A percentile compares a stretch with the other conserved stretches of the same genome.
These are phyloP conservation scores for Syngnathus rostellatus DNA, from an alignment of 2,797 vertebrate species.

Conservation along the genomic window DNA sequence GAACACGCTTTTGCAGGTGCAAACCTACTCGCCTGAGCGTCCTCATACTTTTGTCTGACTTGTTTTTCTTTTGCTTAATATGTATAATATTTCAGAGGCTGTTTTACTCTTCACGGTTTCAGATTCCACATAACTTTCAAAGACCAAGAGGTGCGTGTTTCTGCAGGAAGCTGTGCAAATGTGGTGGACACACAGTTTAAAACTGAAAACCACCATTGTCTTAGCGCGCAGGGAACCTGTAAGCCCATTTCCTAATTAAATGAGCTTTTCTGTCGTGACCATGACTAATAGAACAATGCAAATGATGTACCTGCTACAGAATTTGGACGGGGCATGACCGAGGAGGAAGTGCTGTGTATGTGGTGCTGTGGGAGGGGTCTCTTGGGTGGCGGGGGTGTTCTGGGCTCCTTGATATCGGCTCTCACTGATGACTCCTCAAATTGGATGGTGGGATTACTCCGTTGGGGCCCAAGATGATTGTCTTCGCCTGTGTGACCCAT, in stretches of 20 bases:
- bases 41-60: no score
- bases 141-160: no score
- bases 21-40: no score
- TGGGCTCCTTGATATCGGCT: conserved; percentile 53
- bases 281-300: background rate
- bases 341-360: conserved; percentile 65
- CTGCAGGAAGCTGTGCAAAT: no score
- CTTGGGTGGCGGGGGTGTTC: conserved; percentile 63
- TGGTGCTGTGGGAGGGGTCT: conserved; percentile 72
- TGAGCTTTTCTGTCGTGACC: background rate
- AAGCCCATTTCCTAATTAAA: background rate
- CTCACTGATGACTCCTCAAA: conserved; percentile 68
- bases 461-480: conserved; percentile 69
- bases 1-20: no score
- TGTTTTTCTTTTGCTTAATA: no score
- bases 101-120: no score
- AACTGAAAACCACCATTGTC: no score
- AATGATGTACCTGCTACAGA: conserved; percentile 87
- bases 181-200: background rate
- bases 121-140: no score
- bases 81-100: no score
- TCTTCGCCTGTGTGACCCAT: conserved; percentile 66
- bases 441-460: conserved; percentile 64
- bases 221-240: no score
- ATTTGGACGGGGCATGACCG: conserved; percentile 90